Conservation (phyloP, 2,888 invertebrate genomes). For the Lottia gigantea region DNA sequence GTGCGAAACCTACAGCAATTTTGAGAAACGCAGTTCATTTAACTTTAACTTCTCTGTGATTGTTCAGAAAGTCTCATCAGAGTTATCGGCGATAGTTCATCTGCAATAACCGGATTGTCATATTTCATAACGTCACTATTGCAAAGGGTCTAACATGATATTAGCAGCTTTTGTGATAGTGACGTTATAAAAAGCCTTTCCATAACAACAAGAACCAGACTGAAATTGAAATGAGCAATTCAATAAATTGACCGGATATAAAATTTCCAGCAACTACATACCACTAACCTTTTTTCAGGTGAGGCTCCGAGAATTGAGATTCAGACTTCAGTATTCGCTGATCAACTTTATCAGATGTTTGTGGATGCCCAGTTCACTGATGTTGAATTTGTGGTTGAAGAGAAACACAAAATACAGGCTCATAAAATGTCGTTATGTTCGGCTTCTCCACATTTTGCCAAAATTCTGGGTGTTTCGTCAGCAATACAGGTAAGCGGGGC, state of each 20-base stretch:
- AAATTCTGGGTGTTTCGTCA: conserved; percentile 39
- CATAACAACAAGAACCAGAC: too few species aligned
- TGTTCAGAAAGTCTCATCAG: too few species aligned
- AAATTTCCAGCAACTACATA: too few species aligned
- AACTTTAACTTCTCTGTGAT: too few species aligned
- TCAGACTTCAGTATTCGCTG: conserved; percentile 54
- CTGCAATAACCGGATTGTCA: too few species aligned
- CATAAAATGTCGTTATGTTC: conserved; percentile 54
- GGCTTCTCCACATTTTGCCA: conserved; percentile 54
- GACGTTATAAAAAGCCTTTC: neutral
- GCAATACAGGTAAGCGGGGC: conserved; percentile 27
- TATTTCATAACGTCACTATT: too few species aligned
- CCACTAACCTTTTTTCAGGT: conserved; percentile 36
- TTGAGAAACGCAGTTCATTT: too few species aligned
- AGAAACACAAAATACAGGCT: conserved; percentile 45
- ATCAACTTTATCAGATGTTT: conserved; percentile 53
- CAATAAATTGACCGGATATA: too few species aligned
- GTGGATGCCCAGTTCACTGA: conserved; percentile 53
- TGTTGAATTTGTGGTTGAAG: conserved; percentile 54
- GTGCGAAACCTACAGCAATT: too few species aligned
- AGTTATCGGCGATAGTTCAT: too few species aligned
- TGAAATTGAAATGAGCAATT: too few species aligned
- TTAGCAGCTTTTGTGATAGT: neutral
- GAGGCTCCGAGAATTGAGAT: conserved; percentile 59
- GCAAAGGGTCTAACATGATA: too few species aligned